Evolutionary conservation across 2,888 invertebrate genomes (phyloP).

Genomic region (Dromius quadrimaculatus): DNA sequence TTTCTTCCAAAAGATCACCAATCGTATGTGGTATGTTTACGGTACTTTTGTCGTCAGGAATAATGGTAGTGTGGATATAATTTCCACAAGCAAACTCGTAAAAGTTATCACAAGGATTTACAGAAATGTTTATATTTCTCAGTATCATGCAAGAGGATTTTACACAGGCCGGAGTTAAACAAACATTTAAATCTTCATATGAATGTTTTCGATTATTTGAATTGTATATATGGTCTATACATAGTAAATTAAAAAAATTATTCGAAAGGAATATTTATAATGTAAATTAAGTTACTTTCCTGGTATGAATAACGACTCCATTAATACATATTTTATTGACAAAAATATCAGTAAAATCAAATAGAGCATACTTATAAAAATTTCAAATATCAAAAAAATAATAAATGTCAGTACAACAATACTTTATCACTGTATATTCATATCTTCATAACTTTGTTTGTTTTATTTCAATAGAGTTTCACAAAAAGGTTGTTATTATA

Average conservation of each 20-base stretch:
- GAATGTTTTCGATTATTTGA: background rate
- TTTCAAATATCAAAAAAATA: slow-evolving; percentile 19
- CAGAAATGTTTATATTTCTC: slow-evolving; percentile 73
- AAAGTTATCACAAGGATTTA: slow-evolving; percentile 81
- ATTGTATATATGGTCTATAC: background rate
- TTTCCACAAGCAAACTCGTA: slow-evolving; percentile 79
- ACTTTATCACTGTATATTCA: no score
- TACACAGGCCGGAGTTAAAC: slow-evolving; percentile 75
- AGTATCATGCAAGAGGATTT: slow-evolving; percentile 79
- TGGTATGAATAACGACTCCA: background rate
- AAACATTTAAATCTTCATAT: slow-evolving; percentile 32
- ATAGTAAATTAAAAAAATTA: background rate
- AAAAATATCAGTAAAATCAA: slow-evolving; percentile 4
- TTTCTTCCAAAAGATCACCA: slow-evolving; percentile 76
- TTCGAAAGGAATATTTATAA: background rate
- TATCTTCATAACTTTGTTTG: no score
- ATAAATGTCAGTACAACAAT: background rate
- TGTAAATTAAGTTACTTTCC: slow-evolving; percentile 32
- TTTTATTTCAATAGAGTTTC: no score
- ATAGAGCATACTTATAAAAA: slow-evolving; percentile 24
- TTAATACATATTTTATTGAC: background rate
- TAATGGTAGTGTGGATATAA: slow-evolving; percentile 73
- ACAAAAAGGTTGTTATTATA: no score
- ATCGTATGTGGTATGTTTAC: slow-evolving; percentile 78
- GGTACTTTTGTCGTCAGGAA: slow-evolving; percentile 80